phyloP scores from a whole-genome alignment of 2,888 invertebrate genomes.

The Drosophila mercatorum region DNA sequence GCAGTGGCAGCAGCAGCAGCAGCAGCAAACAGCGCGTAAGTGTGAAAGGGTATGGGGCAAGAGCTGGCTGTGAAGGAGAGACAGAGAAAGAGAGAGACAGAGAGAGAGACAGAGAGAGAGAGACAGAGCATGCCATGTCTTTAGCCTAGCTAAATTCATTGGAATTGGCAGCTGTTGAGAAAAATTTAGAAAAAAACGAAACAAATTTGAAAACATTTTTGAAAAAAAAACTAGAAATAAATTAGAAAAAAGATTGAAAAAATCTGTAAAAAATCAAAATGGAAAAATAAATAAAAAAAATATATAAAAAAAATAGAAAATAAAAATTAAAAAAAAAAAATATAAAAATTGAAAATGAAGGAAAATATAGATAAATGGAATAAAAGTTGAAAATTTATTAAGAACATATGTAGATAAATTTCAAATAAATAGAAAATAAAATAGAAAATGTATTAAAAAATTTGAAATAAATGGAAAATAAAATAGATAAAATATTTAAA shows the following conservation, averaged over 20 bases:
- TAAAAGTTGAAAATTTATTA: no score
- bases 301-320: neutral
- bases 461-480: no score
- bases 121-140: constrained; percentile 13
- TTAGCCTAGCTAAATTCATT: constrained; percentile 14
- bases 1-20: constrained; percentile 1
- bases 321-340: neutral
- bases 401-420: no score
- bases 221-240: neutral
- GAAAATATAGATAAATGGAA: no score
- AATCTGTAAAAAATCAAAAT: neutral
- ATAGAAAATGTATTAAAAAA: no score
- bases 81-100: neutral
- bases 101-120: neutral
- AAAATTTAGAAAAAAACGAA: neutral
- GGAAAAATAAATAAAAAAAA: neutral
- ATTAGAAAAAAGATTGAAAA: neutral
- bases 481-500: no score
- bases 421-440: no score
- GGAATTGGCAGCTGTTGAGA: constrained; percentile 40
- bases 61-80: neutral
- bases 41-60: constrained; percentile 14
- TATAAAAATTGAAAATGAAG: neutral
- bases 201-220: neutral
- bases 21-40: constrained; percentile 39